phyloP scores from a whole-genome alignment of 2,113 vertebrate genomes.

The Amphiprion ocellaris region DNA sequence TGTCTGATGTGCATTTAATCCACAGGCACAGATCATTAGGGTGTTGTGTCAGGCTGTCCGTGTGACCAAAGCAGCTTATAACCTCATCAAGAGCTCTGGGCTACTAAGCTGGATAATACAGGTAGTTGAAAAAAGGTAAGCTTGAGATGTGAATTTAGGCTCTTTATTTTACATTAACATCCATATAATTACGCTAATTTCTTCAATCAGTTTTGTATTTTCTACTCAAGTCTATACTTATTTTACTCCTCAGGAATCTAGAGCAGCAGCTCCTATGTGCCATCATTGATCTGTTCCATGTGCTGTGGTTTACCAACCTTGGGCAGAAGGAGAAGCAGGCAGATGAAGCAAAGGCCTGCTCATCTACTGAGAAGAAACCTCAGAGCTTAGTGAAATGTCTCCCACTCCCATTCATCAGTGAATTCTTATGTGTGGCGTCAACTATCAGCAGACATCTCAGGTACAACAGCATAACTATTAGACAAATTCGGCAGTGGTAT shows the following conservation, averaged over 20 bases:
- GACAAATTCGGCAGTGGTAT: too few relatives aligned
- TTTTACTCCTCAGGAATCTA: conserved; percentile 82
- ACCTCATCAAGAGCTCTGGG: conserved; percentile 88
- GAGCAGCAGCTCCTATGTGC: conserved; percentile 83
- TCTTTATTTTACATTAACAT: not conserved
- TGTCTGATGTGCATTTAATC: not conserved
- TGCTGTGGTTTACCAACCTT: conserved; percentile 90
- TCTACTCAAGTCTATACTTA: conserved; percentile 9
- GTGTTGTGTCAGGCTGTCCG: conserved; percentile 85
- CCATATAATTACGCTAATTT: not conserved
- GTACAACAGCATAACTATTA: conserved; percentile 72
- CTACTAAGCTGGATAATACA: conserved; percentile 91
- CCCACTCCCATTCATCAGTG: conserved; percentile 88
- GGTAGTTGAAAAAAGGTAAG: conserved; percentile 87
- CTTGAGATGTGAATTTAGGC: conserved; percentile 23
- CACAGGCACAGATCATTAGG: conserved; percentile 88
- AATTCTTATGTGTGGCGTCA: conserved; percentile 88
- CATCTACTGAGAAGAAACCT: conserved; percentile 27
- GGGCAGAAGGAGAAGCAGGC: conserved; percentile 79
- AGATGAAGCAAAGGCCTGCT: conserved; percentile 1
- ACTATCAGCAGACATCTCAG: conserved; percentile 83
- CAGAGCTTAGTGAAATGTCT: conserved; percentile 83
- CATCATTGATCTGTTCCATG: conserved; percentile 87
- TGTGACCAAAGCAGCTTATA: conserved; percentile 88
- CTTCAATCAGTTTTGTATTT: not conserved